phyloP scores from a whole-genome alignment of 64 coral and sea anemone species.

The Montipora sp. region DNA sequence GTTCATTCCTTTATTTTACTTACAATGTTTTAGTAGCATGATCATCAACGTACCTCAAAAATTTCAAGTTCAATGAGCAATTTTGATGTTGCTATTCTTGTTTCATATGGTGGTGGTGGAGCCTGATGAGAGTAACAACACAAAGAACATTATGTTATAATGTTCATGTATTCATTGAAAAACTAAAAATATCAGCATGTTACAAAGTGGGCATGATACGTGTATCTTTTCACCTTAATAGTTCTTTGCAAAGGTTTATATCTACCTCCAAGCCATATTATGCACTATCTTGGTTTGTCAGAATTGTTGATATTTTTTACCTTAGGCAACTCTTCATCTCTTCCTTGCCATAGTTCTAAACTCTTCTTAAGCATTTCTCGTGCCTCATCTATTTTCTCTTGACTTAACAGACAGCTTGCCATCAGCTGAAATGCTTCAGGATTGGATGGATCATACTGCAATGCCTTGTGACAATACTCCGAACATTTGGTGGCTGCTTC shows the following conservation, averaged over 20 bases:
- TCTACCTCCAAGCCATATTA: no score
- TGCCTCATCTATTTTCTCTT: slow-evolving; percentile 88
- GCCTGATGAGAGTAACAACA: slow-evolving; percentile 27
- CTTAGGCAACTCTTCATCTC: slow-evolving; percentile 55
- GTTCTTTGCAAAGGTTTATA: no score
- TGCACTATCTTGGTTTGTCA: no score
- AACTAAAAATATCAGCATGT: no score
- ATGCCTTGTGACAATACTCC: slow-evolving; percentile 89
- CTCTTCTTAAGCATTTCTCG: slow-evolving; percentile 76
- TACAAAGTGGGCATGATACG: no score
- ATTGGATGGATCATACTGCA: slow-evolving; percentile 83
- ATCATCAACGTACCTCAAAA: slow-evolving; percentile 70
- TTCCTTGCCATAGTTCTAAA: slow-evolving; percentile 86
- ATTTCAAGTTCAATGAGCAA: slow-evolving; percentile 88
- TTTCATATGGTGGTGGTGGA: slow-evolving; percentile 81
- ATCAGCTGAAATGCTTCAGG: slow-evolving; percentile 96
- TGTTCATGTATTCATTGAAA: background rate
- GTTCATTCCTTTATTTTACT: no score
- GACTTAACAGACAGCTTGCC: slow-evolving; percentile 95
- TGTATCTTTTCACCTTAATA: no score
- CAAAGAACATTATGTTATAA: background rate
- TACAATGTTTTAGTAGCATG: no score
- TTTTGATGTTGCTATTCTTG: slow-evolving; percentile 89
- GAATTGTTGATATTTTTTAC: background rate
- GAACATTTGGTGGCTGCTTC: slow-evolving; percentile 82